Evolutionary conservation across 2,113 vertebrate genomes (phyloP), one percentile per base, ranked within the genome.

Genomic region (Megalops atlanticus): DNA sequence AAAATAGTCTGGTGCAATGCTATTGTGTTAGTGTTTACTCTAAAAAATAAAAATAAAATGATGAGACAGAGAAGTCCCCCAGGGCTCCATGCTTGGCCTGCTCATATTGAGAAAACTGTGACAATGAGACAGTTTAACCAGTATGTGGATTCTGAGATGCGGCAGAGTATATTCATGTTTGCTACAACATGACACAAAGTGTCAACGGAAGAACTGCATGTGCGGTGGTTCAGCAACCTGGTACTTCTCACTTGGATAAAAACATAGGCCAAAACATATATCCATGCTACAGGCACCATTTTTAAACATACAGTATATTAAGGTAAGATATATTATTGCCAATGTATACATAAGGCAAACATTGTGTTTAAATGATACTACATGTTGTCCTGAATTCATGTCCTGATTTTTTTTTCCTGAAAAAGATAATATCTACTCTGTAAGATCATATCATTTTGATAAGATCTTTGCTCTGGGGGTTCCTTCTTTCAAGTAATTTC

Each of bases 61-160:
- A n/a, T n/a, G n/a, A n/a, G n/a, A 31, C 24, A 64, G 58, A 64
- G 58, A n/a, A n/a, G 58, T 64, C n/a, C 58, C 58, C n/a, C 58
- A 64, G 58, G 58, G 58, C 58, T 64, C 12, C 58, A 64, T 64
- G 58, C 58, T 64, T n/a, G 58, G 58, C 58, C 58, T n/a, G 24
- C n/a, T 64, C 58, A 64, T 24, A 24, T 64, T 64, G 24, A 11
- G n/a, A 27, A 31, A 2, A 64, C 58, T 31, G 24, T 64, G 4
- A 64, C 12, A 27, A 7, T 64, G 58, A 45, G 43, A 64, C 12
- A 31, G n/a, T 58, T 18, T 58, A 4, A 11, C 11, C 1, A 58
- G 52, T 58, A 58, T 58, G n/a, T n/a, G n/a, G n/a, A n/a, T 31
- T 64, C 24, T 64, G n/a, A 64, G 2, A 31, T 21, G 58, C 21